These are phyloP conservation scores for Axea sp. DNA, from an alignment of 2,888 invertebrate genomes.

Conservation along the genomic window DNA sequence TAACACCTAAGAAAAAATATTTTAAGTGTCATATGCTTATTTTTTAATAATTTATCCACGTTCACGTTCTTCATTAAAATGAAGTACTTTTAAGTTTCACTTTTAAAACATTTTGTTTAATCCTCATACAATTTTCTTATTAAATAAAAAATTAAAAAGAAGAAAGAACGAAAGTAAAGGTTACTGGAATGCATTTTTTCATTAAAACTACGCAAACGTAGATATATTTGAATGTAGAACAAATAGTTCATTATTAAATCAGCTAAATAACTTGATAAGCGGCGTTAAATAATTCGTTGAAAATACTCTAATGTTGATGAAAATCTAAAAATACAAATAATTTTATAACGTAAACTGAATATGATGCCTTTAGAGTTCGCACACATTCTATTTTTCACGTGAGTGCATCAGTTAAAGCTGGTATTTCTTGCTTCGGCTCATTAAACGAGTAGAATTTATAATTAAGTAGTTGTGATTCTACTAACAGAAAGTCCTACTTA, in stretches of 20 bases:
- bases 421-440: conserved; percentile 52
- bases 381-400: conserved; percentile 46
- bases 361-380: conserved; percentile 20
- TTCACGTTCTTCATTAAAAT: too few relatives aligned
- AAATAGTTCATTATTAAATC: conserved; percentile 15
- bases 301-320: conserved; percentile 44
- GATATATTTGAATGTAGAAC: too few relatives aligned
- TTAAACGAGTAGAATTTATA: conserved; percentile 58
- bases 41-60: too few relatives aligned
- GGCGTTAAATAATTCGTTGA: conserved; percentile 18
- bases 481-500: conserved; percentile 57
- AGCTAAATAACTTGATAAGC: conserved; percentile 21
- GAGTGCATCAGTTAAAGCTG: conserved; percentile 52
- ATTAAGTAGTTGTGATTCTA: conserved; percentile 57
- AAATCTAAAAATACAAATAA: conserved; percentile 46
- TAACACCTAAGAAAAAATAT: too few relatives aligned
- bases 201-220: too few relatives aligned
- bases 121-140: too few relatives aligned
- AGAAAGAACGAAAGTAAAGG: too few relatives aligned
- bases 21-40: too few relatives aligned
- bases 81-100: too few relatives aligned
- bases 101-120: too few relatives aligned
- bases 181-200: too few relatives aligned
- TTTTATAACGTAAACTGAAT: conserved; percentile 34
- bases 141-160: too few relatives aligned